Conservation (phyloP, 2,888 invertebrate species). For the Hypolimnas misippus region DNA sequence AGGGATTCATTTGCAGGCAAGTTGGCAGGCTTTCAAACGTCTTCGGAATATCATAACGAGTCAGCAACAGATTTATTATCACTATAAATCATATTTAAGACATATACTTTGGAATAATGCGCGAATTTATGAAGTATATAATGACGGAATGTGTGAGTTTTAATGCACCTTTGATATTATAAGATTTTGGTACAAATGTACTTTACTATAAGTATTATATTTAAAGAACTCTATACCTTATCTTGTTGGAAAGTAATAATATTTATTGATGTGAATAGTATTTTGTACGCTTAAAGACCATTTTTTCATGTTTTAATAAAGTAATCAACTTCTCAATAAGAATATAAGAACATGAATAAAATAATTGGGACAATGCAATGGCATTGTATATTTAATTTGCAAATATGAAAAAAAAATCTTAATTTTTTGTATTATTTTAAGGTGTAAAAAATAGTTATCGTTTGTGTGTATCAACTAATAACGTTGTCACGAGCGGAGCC, state of each 20-base stretch:
- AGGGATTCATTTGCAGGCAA: conserved; percentile 58
- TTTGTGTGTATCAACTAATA: conserved; percentile 24
- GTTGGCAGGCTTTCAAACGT: conserved; percentile 77
- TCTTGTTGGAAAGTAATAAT: no score
- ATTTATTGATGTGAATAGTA: no score
- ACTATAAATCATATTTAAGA: conserved; percentile 69
- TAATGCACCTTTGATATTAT: conserved; percentile 30
- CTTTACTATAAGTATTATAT: not conserved
- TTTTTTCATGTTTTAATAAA: no score
- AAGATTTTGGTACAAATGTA: conserved; percentile 20
- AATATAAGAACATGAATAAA: no score
- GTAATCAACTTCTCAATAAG: no score
- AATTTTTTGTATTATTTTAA: not conserved
- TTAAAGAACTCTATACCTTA: not conserved
- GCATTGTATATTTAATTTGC: no score
- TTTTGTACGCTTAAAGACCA: no score
- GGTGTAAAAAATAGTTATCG: not conserved
- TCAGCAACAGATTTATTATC: conserved; percentile 68
- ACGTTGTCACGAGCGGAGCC: conserved; percentile 27
- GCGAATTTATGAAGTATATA: conserved; percentile 50
- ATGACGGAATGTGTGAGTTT: conserved; percentile 31
- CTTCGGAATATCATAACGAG: conserved; percentile 67
- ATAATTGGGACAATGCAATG: no score
- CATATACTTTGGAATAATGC: conserved; percentile 57
- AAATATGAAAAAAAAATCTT: no score